Base-by-base conservation (phyloP, 2,888 invertebrate genomes). In the Drosophila testacea region DNA sequence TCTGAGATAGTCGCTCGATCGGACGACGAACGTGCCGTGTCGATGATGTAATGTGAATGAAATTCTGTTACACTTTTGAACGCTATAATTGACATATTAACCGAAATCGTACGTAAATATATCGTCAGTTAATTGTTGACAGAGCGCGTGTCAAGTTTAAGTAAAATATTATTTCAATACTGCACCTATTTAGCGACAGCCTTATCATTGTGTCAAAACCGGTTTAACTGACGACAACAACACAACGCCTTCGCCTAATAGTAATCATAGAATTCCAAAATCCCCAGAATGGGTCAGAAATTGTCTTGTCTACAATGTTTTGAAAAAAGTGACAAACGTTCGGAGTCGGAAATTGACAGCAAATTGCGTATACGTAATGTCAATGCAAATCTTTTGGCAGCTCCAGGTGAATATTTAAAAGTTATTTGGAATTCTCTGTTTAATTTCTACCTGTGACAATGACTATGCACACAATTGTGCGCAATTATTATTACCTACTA, bases 251-350 rank as follows among this genome's bases (percentile, higher is more conserved):
- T 61, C 47, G 56, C 27, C 41, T 59, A 13, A 32, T 57, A 48
- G 7, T 27, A 51, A n/a, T 36, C 2, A 36, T 9, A 46, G 55
- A 13, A 61, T 72, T 61, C 38, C 42, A 47, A 55, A 36, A 30
- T 32, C 11, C n/a, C 11, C 34, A 69, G 34, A 46, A 84, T 86
- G 84, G 83, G 84, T 38, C 77, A 81, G 30, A 77, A 75, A 57
- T 59, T 50, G 22, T 69, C 81, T 30, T 69, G 70, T 48, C 32
- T 73, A n/a, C 44, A 69, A 6, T 34, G 54, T 27, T 62, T 50
- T 30, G 50, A 60, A 67, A 65, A 64, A 16, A 46, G 39, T 47
- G 52, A 62, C 6, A 34, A 62, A 28, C 50, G 22, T 36, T 39
- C 59, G 11, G 34, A 27, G 4, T 2, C 42, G 4, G 59, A 48